A percentile compares a stretch with the other conserved stretches of the same genome.
Conservation (phyloP, 2,797 vertebrate species). For the Gila robusta region DNA sequence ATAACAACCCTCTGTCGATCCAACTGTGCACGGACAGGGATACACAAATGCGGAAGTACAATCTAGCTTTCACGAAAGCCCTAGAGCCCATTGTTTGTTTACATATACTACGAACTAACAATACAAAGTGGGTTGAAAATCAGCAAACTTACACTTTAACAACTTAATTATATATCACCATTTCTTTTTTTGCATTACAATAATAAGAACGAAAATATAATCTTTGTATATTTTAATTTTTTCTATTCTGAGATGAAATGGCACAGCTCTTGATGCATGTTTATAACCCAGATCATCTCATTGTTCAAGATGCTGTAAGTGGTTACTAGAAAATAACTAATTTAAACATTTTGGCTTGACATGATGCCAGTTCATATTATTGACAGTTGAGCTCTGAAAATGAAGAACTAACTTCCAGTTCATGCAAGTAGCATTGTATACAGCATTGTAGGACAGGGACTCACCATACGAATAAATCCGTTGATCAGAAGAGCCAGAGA, state of each 20-base stretch:
- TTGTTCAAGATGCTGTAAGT: not conserved
- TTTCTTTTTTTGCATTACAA: not conserved
- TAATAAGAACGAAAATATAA: too few species aligned
- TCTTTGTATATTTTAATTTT: too few species aligned
- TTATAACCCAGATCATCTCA: not conserved
- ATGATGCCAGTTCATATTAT: too few species aligned
- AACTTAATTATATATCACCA: not conserved
- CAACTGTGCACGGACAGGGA: not conserved
- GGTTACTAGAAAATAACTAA: not conserved
- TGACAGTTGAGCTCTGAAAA: not conserved
- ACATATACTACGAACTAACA: too few species aligned
- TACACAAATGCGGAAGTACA: not conserved
- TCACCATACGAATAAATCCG: conserved; percentile 96
- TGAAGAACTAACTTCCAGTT: not conserved
- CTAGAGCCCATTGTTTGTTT: too few species aligned
- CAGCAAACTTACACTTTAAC: too few species aligned
- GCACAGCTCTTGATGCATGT: too few species aligned
- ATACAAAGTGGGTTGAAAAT: too few species aligned
- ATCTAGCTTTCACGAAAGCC: not conserved
- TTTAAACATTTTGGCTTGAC: too few species aligned
- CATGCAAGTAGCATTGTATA: not conserved
- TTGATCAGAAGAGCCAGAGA: conserved; percentile 89
- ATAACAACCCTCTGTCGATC: not conserved
- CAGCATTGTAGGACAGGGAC: conserved; percentile 39
- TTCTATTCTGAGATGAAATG: too few species aligned